phyloP scores from a whole-genome alignment of 2,113 vertebrate genomes.

The Carettochelys insculpta region DNA sequence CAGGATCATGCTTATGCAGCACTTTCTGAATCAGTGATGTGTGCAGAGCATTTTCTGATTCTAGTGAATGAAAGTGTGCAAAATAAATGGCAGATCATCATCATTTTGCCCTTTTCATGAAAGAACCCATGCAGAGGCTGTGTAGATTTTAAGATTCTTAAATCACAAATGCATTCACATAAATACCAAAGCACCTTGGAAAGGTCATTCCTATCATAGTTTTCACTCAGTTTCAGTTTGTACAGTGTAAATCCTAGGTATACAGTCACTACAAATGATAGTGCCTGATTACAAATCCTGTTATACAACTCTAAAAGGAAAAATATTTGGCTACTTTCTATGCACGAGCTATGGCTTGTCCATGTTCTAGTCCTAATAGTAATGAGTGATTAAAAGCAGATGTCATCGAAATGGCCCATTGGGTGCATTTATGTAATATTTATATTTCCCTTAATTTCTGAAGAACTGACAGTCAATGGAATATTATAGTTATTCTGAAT shows the following conservation, averaged over 20 bases:
- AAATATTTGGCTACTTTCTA: not conserved
- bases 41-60: not conserved
- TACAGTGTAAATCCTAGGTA: not conserved
- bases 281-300: not conserved
- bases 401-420: not conserved
- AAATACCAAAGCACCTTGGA: conserved; percentile 23
- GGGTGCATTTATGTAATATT: conserved; percentile 19
- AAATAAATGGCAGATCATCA: not conserved
- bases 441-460: conserved; percentile 44
- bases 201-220: not conserved
- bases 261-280: not conserved
- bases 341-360: not conserved
- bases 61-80: not conserved
- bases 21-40: not conserved
- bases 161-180: not conserved
- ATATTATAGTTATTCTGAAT: conserved; percentile 64
- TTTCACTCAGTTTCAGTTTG: not conserved
- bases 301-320: not conserved
- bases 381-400: conserved; percentile 33
- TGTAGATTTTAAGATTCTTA: not conserved
- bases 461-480: conserved; percentile 31
- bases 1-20: not conserved
- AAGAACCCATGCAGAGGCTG: not conserved
- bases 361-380: not conserved
- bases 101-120: not conserved